Evolutionary conservation across 2,888 invertebrate species (phyloP), one percentile per base, ranked within the genome.

Genomic region (Drosophila quinaria): DNA sequence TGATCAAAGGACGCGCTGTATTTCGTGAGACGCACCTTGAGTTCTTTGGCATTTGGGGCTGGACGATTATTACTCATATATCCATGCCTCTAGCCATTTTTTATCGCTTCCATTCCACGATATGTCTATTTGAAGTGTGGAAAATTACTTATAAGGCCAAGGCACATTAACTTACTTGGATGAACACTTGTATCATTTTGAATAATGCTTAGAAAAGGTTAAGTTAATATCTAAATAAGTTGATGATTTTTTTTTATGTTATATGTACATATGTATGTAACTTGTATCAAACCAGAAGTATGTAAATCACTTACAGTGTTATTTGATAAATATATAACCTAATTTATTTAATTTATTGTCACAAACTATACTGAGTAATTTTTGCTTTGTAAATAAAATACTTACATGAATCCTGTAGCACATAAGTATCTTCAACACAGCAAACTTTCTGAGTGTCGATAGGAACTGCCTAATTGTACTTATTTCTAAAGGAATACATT

Each of bases 111-210:
- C 97, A 98, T 92, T 97, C 97, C 3, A 97, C 97, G 0, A 97
- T 98, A 81, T 98, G 98, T 92, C 94, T 98, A 19, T 97, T 97
- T 88, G 97, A 98, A 92, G 96, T 98, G 63, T 98, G 98, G 98
- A 98, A 97, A 91, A 95, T 96, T 73, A 96, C 97, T 54, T 98
- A 97, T 93, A 98, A 97, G 90, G 95, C 95, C 78, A 95, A 95
- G 64, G 61, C 80, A 13, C 91, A 91, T 58, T 91, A 70, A 22
- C 17, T 13, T 39, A 22, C n/a, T 33, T 25, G 9, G n/a, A 17
- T 39, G 2, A 9, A 59, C 49, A 19, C 39, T 50, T 29, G 9
- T 17, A 22, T 64, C 50, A 51, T 15, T 70, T 49, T 35, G 47
- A 29, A 49, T 50, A 62, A 41, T 58, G 42, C 51, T 0, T 37